Evolutionary conservation across 2,113 vertebrate species (phyloP).

Genomic region (Scophthalmus maximus): DNA sequence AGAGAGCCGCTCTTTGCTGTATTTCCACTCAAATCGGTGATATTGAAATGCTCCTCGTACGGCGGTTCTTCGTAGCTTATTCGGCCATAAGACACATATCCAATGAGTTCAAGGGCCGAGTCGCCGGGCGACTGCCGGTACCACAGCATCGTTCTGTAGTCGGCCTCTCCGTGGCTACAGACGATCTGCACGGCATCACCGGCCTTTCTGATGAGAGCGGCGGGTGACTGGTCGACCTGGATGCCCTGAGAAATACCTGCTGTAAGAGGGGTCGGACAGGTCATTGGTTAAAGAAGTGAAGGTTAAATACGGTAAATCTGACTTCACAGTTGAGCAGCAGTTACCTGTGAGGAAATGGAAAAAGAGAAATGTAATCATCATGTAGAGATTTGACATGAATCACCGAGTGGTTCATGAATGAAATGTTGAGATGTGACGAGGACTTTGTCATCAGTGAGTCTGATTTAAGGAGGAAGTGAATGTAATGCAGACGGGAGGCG

Average conservation of each 20-base stretch:
- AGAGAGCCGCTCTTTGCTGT: slow-evolving; percentile 39
- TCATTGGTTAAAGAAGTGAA: too few relatives aligned
- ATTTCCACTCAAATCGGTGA: background rate
- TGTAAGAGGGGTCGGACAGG: too few relatives aligned
- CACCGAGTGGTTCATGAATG: background rate
- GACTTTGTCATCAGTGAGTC: too few relatives aligned
- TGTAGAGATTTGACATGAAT: background rate
- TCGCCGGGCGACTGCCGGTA: background rate
- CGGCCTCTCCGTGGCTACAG: background rate
- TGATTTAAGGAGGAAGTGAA: background rate
- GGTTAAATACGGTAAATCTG: too few relatives aligned
- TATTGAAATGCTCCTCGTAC: background rate
- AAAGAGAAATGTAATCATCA: background rate
- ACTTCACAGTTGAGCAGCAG: background rate
- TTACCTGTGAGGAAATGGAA: background rate
- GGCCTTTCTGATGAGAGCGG: background rate
- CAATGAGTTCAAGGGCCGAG: background rate
- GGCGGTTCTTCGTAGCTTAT: background rate
- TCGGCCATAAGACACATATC: background rate
- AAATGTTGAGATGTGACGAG: too few relatives aligned
- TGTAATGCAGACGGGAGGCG: background rate
- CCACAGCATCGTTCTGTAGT: background rate
- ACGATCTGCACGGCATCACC: background rate
- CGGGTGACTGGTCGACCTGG: background rate
- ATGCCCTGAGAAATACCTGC: background rate